Conservation (phyloP, 2,888 invertebrate genomes). For the Lepidochitona cinerea region DNA sequence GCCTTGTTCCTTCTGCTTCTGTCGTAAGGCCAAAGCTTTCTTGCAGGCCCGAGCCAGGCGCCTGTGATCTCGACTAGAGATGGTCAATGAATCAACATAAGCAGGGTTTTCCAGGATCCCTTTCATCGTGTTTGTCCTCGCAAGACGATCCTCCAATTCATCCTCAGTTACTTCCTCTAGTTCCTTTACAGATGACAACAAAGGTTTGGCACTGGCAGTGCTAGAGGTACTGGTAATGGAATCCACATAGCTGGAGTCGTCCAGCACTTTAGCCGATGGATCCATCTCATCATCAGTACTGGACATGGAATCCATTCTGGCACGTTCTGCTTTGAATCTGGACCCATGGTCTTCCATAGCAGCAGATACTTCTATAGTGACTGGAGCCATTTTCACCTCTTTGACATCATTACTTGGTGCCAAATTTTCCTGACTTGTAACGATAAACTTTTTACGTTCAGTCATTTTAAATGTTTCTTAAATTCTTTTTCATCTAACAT, state of each 20-base stretch:
- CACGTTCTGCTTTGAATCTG: background rate
- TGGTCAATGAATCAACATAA: slow-evolving; percentile 27
- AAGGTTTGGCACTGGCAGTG: background rate
- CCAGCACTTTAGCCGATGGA: slow-evolving; percentile 4
- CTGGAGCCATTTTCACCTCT: too few relatives aligned
- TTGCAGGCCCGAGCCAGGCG: background rate
- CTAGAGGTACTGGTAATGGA: slow-evolving; percentile 26
- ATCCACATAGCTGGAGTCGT: slow-evolving; percentile 29
- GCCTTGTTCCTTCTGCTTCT: background rate
- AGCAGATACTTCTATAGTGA: too few relatives aligned
- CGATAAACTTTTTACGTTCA: background rate
- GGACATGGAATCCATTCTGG: background rate
- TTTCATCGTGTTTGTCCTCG: slow-evolving; percentile 31
- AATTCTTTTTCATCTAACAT: too few relatives aligned
- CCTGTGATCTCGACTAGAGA: background rate
- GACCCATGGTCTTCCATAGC: background rate
- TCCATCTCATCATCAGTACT: background rate
- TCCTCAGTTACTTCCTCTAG: slow-evolving; percentile 5
- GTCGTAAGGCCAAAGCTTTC: background rate
- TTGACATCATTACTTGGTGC: too few relatives aligned
- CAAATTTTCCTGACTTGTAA: too few relatives aligned
- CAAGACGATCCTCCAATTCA: background rate
- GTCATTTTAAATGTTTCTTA: too few relatives aligned
- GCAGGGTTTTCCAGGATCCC: slow-evolving; percentile 40
- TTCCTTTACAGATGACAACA: background rate